Conservation (phyloP, 1,140 invertebrate species). For the Pseudomyrmex cubaensis region DNA sequence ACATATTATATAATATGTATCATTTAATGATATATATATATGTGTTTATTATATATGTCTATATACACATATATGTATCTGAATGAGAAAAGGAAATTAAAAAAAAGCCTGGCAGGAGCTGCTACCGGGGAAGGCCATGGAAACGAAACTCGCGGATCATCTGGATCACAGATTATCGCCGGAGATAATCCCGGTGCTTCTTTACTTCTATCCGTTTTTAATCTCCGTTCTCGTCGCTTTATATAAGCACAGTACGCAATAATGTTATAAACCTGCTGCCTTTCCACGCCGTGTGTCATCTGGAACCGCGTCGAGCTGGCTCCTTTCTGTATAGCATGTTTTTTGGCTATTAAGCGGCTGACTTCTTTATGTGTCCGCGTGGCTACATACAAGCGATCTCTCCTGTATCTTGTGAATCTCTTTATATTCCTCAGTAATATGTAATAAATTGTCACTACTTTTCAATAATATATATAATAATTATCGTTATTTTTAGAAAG, state of each 20-base stretch:
- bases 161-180: slow-evolving; percentile 2
- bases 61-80: background rate
- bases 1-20: background rate
- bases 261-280: slow-evolving; percentile 18
- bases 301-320: slow-evolving; percentile 52
- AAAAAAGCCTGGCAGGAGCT: slow-evolving; percentile 9
- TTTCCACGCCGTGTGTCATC: slow-evolving; percentile 25
- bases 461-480: too few species aligned
- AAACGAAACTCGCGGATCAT: slow-evolving; percentile 32
- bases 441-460: too few species aligned
- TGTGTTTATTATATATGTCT: background rate
- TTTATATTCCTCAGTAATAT: background rate
- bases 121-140: background rate
- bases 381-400: background rate
- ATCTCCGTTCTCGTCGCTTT: slow-evolving; percentile 22
- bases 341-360: slow-evolving; percentile 14
- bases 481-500: too few species aligned
- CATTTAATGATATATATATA: background rate
- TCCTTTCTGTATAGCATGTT: slow-evolving; percentile 48
- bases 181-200: slow-evolving; percentile 48
- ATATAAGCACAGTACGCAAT: slow-evolving; percentile 25
- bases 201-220: slow-evolving; percentile 45
- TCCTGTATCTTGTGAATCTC: background rate
- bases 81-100: background rate
- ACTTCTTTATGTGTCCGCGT: slow-evolving; percentile 14